phyloP scores from a whole-genome alignment of 35 echinoderm and acorn worm species.

The Holothuria glaberrima region DNA sequence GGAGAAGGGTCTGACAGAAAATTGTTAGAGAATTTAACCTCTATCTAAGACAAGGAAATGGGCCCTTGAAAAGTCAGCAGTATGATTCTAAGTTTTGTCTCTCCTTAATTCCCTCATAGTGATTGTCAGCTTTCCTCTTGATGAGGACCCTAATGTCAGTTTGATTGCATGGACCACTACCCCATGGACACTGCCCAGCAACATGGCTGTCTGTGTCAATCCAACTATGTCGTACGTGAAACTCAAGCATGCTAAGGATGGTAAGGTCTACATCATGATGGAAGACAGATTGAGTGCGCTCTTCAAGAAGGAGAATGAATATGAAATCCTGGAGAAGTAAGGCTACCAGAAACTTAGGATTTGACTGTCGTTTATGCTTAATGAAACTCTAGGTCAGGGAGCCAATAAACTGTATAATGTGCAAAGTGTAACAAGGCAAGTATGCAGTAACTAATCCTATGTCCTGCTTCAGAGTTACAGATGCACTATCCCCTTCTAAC shows the following conservation, averaged over 20 bases:
- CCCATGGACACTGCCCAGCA: constrained; percentile 97
- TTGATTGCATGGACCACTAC: constrained; percentile 99
- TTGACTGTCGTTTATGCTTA: too few species aligned
- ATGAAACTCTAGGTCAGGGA: too few species aligned
- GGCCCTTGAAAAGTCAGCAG: too few species aligned
- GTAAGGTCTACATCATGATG: constrained; percentile 97
- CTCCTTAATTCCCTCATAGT: constrained; percentile 47
- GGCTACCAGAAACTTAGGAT: too few species aligned
- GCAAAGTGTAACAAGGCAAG: too few species aligned
- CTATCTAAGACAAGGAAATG: not conserved
- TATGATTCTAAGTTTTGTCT: not conserved
- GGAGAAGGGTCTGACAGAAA: not conserved
- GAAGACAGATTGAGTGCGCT: constrained; percentile 86
- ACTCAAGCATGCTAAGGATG: constrained; percentile 85
- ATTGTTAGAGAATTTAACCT: not conserved
- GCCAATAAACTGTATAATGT: too few species aligned
- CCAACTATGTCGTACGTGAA: constrained; percentile 86
- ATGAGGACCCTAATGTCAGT: constrained; percentile 87
- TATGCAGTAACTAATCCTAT: too few species aligned
- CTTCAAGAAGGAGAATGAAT: constrained; percentile 89
- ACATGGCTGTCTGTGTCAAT: constrained; percentile 95
- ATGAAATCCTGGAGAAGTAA: constrained; percentile 29
- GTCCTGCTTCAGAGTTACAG: too few species aligned
- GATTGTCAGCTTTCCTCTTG: constrained; percentile 93
- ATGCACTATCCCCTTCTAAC: too few species aligned